Conservation (phyloP, 2,113 vertebrate species). For the Podarcis muralis region DNA sequence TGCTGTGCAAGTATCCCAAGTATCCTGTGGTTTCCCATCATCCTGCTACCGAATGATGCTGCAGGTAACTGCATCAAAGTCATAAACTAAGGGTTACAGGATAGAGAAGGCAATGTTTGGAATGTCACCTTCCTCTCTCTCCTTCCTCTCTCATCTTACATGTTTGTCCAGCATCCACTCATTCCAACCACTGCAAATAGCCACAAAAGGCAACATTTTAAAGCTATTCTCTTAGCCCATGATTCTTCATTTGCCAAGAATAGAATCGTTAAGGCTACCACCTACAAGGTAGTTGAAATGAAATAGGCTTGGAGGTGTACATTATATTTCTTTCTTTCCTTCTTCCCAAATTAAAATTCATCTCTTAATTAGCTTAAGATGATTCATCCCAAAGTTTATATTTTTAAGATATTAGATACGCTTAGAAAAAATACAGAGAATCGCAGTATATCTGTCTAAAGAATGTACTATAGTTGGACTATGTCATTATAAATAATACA, state of each 20-base stretch:
- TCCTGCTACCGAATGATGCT: neutral
- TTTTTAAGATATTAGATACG: neutral
- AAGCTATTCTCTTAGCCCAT: neutral
- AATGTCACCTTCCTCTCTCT: neutral
- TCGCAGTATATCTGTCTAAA: neutral
- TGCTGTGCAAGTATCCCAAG: neutral
- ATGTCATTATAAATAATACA: constrained; percentile 25
- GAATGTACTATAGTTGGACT: constrained; percentile 18
- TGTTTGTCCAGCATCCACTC: neutral
- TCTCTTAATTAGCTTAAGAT: neutral
- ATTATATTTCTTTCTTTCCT: neutral
- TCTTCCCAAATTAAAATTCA: neutral
- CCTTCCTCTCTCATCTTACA: too few species aligned
- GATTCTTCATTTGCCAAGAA: neutral
- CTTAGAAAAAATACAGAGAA: neutral
- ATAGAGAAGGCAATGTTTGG: neutral
- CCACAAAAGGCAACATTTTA: neutral
- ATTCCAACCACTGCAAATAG: neutral
- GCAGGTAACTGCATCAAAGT: neutral
- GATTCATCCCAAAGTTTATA: neutral
- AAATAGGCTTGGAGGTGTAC: neutral
- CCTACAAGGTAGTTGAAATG: neutral
- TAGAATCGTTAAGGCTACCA: neutral
- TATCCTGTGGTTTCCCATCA: neutral
- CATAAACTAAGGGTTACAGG: neutral